Conservation (phyloP, 2,113 vertebrate genomes). For the Procavia capensis region DNA sequence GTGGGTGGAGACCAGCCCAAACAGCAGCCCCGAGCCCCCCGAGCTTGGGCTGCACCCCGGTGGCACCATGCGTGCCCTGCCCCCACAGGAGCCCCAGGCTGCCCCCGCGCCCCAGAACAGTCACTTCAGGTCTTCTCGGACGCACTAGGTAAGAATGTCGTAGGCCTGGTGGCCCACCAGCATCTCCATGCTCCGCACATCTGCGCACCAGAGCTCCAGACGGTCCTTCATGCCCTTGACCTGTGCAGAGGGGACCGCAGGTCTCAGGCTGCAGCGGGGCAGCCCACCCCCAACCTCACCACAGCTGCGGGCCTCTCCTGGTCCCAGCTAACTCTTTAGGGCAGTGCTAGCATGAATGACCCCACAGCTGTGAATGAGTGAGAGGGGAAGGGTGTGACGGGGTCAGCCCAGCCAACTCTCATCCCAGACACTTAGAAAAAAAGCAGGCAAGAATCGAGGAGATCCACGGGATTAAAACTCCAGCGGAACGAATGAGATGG, state of each 20-base stretch:
- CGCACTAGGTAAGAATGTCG: conserved; percentile 95
- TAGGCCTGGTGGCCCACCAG: conserved; percentile 98
- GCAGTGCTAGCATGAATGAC: not conserved
- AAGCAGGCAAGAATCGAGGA: conserved; percentile 10
- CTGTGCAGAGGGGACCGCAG: conserved; percentile 83
- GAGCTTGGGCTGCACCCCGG: too few relatives aligned
- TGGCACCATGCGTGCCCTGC: too few relatives aligned
- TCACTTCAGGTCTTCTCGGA: not conserved
- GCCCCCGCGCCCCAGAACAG: too few relatives aligned
- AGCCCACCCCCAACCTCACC: too few relatives aligned
- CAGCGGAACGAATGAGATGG: not conserved
- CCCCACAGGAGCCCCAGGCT: too few relatives aligned
- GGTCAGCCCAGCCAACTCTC: not conserved
- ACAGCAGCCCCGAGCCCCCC: too few relatives aligned
- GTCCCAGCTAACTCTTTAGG: not conserved
- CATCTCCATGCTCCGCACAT: conserved; percentile 98
- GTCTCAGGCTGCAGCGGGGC: not conserved
- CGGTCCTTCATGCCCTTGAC: conserved; percentile 99
- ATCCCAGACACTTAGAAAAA: not conserved
- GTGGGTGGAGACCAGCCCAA: not conserved
- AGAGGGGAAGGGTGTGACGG: not conserved
- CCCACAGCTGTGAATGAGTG: not conserved
- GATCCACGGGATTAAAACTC: conserved; percentile 47
- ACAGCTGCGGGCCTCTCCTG: too few relatives aligned
- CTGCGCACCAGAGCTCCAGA: conserved; percentile 96